phyloP scores from a whole-genome alignment of 2,113 vertebrate species.

The Marcusenius ussheri region DNA sequence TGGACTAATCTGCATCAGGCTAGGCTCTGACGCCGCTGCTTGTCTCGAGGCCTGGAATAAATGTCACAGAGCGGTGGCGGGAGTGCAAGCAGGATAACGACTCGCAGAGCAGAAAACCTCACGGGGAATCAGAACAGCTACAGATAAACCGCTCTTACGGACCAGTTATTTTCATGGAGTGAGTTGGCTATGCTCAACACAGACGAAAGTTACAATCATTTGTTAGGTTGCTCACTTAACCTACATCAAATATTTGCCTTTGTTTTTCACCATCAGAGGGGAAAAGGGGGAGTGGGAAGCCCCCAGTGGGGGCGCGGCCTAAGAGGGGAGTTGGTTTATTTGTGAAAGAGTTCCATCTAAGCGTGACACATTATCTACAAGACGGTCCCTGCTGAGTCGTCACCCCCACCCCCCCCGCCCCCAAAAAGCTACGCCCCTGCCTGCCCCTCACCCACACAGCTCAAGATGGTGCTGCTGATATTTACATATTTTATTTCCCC shows the following conservation, averaged over 20 bases:
- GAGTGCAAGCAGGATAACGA: not conserved
- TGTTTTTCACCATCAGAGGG: not conserved
- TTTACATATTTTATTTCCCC: constrained; percentile 27
- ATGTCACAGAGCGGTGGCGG: not conserved
- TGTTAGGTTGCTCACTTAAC: not conserved
- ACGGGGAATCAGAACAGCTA: not conserved
- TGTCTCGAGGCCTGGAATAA: not conserved
- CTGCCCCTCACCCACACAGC: not conserved
- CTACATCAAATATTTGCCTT: not conserved
- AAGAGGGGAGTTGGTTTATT: constrained; percentile 6
- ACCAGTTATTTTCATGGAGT: not conserved
- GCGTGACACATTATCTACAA: constrained; percentile 6
- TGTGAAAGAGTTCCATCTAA: constrained; percentile 1
- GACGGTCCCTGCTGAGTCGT: not conserved
- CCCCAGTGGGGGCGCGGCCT: not conserved
- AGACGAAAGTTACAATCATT: not conserved
- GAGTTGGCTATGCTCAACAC: not conserved
- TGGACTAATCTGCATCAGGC: not conserved
- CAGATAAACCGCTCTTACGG: not conserved
- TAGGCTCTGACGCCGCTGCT: not conserved
- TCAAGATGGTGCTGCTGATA: not conserved
- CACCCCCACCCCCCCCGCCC: not conserved
- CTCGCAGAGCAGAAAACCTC: not conserved
- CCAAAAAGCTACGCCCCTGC: not conserved
- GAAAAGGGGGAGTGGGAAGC: not conserved